Percentiles rank a stretch among this genome's conserved stretches.
These are phyloP conservation scores for Mystacides longicornis DNA, from an alignment of 2,888 invertebrate genomes.

Conservation along the genomic window DNA sequence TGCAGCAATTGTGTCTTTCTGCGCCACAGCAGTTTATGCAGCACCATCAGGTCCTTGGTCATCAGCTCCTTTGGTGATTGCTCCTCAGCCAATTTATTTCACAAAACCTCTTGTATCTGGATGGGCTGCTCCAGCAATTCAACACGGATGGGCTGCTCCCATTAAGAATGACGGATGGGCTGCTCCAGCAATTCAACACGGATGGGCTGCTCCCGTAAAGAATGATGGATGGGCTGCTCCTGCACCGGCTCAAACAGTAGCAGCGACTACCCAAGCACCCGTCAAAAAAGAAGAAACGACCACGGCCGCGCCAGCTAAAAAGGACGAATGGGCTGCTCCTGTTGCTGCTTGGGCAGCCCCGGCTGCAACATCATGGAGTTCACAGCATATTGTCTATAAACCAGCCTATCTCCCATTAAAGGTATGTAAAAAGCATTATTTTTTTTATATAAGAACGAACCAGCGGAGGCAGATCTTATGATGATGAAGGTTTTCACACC, in stretches of 20 bases:
- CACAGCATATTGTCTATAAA: background rate
- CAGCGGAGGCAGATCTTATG: too few relatives aligned
- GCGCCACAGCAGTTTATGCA: background rate
- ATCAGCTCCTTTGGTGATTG: background rate
- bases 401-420: background rate
- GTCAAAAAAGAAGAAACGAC: too few relatives aligned
- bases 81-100: background rate
- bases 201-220: background rate
- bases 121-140: background rate
- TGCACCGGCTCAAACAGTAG: background rate
- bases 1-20: background rate
- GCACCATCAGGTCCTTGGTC: slow-evolving; percentile 9
- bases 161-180: background rate
- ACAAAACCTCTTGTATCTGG: background rate
- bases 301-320: background rate
- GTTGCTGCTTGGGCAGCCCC: background rate
- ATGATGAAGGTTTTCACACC: too few relatives aligned
- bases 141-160: too few relatives aligned
- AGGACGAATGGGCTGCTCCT: background rate
- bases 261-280: background rate
- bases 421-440: too few relatives aligned
- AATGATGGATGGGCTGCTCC: background rate
- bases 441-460: too few relatives aligned
- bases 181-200: too few relatives aligned
- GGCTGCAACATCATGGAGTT: background rate